Evolutionary conservation across 2,888 invertebrate species (phyloP).

Genomic region (Leptodirus hochenwartii): DNA sequence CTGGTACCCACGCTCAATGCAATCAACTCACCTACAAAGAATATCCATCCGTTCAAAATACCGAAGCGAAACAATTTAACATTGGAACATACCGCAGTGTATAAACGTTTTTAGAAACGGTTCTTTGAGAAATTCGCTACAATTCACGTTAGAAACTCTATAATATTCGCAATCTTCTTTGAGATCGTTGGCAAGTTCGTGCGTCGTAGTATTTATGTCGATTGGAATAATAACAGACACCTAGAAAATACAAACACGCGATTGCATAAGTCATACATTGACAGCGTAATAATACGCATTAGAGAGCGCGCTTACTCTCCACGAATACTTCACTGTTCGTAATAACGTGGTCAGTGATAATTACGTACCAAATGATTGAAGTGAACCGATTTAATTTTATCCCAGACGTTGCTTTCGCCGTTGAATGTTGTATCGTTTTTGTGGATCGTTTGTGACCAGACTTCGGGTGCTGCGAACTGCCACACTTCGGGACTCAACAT

Average conservation of each 20-base stretch:
- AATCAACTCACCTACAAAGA: slow-evolving; percentile 26
- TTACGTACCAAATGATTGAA: slow-evolving; percentile 34
- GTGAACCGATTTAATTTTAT: slow-evolving; percentile 25
- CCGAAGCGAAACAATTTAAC: slow-evolving; percentile 3
- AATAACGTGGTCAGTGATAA: no score
- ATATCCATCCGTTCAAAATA: slow-evolving; percentile 8
- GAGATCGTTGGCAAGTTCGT: slow-evolving; percentile 23
- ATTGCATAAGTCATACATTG: slow-evolving; percentile 6
- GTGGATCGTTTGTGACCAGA: slow-evolving; percentile 23
- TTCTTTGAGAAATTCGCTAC: slow-evolving; percentile 28
- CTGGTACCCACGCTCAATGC: slow-evolving; percentile 29
- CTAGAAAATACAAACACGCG: slow-evolving; percentile 26
- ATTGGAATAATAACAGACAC: slow-evolving; percentile 35
- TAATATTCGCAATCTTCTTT: slow-evolving; percentile 35
- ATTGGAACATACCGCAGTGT: slow-evolving; percentile 28
- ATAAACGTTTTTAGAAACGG: slow-evolving; percentile 36
- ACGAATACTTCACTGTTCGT: slow-evolving; percentile 3
- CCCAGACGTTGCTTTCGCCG: slow-evolving; percentile 17
- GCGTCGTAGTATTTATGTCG: slow-evolving; percentile 26
- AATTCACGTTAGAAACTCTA: slow-evolving; percentile 26
- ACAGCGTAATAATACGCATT: slow-evolving; percentile 5
- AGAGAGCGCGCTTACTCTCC: background rate
- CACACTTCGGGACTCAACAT: slow-evolving; percentile 41
- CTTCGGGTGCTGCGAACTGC: slow-evolving; percentile 30
- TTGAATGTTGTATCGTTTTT: slow-evolving; percentile 19